Base-by-base conservation (phyloP, 2,888 invertebrate genomes). In the Leucoma salicis region DNA sequence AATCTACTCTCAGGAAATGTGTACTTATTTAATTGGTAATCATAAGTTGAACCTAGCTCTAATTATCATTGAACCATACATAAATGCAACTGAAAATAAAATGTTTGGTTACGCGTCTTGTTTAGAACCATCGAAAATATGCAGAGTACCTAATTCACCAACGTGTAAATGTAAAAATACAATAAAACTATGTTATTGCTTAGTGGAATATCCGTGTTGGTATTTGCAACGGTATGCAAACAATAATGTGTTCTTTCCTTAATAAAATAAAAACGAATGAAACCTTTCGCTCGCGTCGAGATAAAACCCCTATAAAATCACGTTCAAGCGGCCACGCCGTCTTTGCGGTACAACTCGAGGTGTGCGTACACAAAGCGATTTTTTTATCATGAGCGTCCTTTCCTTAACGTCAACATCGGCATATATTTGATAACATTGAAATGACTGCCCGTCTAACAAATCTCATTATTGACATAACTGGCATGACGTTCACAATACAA, bases 291-390 rank as follows among this genome's bases (percentile, higher is more conserved):
- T 56, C 42, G 56, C 45, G 34, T 49, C 63, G 50, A 70, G 82
- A 85, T 84, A 80, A 84, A 74, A 86, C 68, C 72, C 72, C 77
- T 63, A 82, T 84, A 80, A 85, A 84, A 82, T 76, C 79, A 78
- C 79, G 80, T 76, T 61, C 63, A 49, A 40, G 46, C 56, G 38
- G 49, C 46, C 49, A 46, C 42, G 38, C 27, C 42, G 43, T 33
- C n/a, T n/a, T n/a, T n/a, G n/a, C n/a, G 34, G 34, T 44, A 49
- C 49, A 47, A 53, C 55, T 55, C 59, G 59, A 62, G 35, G n/a
- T 25, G 18, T 27, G n/a, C n/a, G 29, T 33, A 25, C 35, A 31
- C 34, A 33, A 28, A 50, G 31, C 25, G 35, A 49, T 47, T 74
- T 29, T 70, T 74, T 79, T 81, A 78, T 74, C 75, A 74, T 67